phyloP scores from a whole-genome alignment of 1,140 invertebrate species.

The Laupala kohalensis region DNA sequence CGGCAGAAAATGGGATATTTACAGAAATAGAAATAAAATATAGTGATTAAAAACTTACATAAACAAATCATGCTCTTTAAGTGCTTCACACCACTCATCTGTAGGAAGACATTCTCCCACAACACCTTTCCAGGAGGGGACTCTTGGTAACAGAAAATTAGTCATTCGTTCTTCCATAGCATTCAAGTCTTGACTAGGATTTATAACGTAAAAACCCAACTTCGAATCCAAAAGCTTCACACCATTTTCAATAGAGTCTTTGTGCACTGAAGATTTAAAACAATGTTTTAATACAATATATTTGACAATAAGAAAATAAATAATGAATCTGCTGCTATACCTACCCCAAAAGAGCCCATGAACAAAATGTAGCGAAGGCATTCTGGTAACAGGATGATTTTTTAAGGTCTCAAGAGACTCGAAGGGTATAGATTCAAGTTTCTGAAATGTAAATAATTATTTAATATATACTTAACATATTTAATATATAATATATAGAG shows the following conservation, averaged over 20 bases:
- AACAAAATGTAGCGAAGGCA: slow-evolving; percentile 58
- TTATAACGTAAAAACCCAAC: slow-evolving; percentile 41
- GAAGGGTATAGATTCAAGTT: slow-evolving; percentile 58
- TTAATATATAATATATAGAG: too few species aligned
- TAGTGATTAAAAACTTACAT: neutral
- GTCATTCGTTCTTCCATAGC: slow-evolving; percentile 53
- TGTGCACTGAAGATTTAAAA: neutral
- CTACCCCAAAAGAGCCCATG: slow-evolving; percentile 35
- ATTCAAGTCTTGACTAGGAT: slow-evolving; percentile 52
- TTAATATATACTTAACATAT: too few species aligned
- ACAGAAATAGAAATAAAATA: too few species aligned
- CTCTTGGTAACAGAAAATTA: slow-evolving; percentile 45
- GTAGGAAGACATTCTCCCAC: slow-evolving; percentile 27
- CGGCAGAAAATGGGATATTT: too few species aligned
- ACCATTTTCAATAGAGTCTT: neutral
- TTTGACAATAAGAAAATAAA: neutral
- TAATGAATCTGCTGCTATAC: neutral
- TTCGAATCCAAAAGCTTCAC: neutral
- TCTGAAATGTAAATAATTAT: too few species aligned
- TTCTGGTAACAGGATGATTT: slow-evolving; percentile 48
- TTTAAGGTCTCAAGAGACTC: slow-evolving; percentile 50
- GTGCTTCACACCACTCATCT: neutral
- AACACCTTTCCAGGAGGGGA: slow-evolving; percentile 47
- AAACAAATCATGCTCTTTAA: neutral
- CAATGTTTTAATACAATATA: neutral